Conservation (phyloP, 2,888 invertebrate species). For the Megamerina dolium region DNA sequence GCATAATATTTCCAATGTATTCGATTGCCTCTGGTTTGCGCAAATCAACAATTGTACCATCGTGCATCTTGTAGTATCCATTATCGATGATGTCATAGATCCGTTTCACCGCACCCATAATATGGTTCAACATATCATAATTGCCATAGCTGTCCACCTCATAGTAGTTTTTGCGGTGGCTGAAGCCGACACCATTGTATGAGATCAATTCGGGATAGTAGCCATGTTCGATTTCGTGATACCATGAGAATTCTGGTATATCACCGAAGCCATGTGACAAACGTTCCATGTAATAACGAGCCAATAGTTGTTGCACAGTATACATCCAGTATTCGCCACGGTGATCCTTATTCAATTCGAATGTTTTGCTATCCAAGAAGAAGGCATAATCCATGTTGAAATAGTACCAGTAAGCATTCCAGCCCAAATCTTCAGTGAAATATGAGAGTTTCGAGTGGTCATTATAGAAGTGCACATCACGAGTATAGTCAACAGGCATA, state of each 20-base stretch:
- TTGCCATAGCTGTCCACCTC: constrained; percentile 48
- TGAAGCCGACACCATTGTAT: constrained; percentile 60
- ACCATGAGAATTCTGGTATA: constrained; percentile 54
- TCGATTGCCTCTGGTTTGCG: constrained; percentile 49
- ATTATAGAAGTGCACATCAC: constrained; percentile 46
- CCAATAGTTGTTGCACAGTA: constrained; percentile 60
- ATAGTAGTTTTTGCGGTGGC: constrained; percentile 56
- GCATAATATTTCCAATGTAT: constrained; percentile 54
- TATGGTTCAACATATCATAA: constrained; percentile 26
- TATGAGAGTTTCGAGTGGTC: constrained; percentile 57
- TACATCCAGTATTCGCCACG: too few relatives aligned
- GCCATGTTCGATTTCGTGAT: constrained; percentile 53
- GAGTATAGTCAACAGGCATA: constrained; percentile 55
- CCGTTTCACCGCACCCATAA: constrained; percentile 40
- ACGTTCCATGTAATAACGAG: constrained; percentile 70
- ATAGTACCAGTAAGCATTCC: too few relatives aligned
- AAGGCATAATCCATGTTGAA: too few relatives aligned
- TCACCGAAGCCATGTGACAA: constrained; percentile 62
- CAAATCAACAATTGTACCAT: constrained; percentile 30
- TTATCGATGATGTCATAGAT: constrained; percentile 50
- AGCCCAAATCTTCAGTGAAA: constrained; percentile 64
- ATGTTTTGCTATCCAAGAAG: constrained; percentile 56
- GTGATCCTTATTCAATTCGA: constrained; percentile 51
- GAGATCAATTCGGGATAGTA: constrained; percentile 58
- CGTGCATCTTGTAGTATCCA: constrained; percentile 42